Evolutionary conservation across 2,113 vertebrate genomes (phyloP), one percentile per base, ranked within the genome.

Genomic region (Periophthalmus modestus): DNA sequence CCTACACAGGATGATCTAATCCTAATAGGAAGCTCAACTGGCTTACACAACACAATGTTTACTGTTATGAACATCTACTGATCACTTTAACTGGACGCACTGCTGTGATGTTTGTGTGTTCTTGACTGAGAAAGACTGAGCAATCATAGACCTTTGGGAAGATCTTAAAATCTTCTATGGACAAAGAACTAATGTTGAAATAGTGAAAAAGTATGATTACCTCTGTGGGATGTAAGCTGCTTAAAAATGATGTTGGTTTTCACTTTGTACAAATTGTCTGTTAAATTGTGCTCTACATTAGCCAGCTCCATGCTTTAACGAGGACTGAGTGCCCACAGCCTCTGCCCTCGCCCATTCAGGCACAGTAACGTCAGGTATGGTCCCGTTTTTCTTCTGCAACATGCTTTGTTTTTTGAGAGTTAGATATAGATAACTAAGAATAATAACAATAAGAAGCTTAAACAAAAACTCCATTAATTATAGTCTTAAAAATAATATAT

Each of bases 331-430:
- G 83, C 84, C 48, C 4, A 59, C 70, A 59, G 84, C 85, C 83
- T 92, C 89, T 78, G 86, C 88, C 81, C 90, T 90, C 89, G 80
- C 88, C 78, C 91, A 89, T 93, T 89, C 82, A 89, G 89, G 84
- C 88, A 90, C 91, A 91, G 92, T 93, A 90, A 91, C 82, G 93
- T 93, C 91, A 91, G 91, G 91, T 93, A 93, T 85, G 89, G 93
- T 93, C 91, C 90, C 76, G 91, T 93, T 92, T 91, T 87, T 89
- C 91, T 92, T 91, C 93, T 92, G 92, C 92, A 87, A 92, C 91
- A 93, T 91, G 89, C 90, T 90, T 92, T 89, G 79, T 91, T 92
- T 86, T 88, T 85, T 85, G 74, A 87, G 78, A 89, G 87, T 86
- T 87, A 87, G 84, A 61, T 85, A 82, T 92, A 89, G 85, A 89